phyloP scores from a whole-genome alignment of 2,797 vertebrate species.

The Malacoraja senta region DNA sequence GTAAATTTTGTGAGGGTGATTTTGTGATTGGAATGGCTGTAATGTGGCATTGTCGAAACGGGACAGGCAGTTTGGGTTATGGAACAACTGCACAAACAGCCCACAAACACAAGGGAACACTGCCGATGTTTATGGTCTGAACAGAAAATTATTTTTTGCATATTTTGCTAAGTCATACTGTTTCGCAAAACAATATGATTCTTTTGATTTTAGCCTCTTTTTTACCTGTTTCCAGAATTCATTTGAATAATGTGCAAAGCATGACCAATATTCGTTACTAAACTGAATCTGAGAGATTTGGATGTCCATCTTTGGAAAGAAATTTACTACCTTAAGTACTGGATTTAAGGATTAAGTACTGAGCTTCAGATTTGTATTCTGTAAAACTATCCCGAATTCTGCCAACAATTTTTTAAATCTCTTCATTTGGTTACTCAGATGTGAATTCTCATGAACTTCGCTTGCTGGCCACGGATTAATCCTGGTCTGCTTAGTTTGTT shows the following conservation, averaged over 20 bases:
- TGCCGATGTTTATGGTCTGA: background rate
- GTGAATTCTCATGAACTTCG: background rate
- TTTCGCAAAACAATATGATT: background rate
- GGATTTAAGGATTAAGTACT: constrained; percentile 30
- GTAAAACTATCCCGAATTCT: background rate
- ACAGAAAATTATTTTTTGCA: background rate
- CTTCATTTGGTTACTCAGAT: background rate
- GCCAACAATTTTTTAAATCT: background rate
- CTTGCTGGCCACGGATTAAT: background rate
- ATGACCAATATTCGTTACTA: background rate
- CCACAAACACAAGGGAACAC: too few species aligned
- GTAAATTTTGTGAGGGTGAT: too few species aligned
- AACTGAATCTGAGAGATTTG: constrained; percentile 10
- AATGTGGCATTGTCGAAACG: too few species aligned
- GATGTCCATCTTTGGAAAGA: background rate
- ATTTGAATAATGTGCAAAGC: background rate
- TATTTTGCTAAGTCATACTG: background rate
- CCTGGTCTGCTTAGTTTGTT: background rate
- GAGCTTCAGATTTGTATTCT: background rate
- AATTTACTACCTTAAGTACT: constrained; percentile 4
- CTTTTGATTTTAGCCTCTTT: background rate
- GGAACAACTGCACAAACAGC: background rate
- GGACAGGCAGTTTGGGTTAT: too few species aligned
- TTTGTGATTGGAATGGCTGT: too few species aligned
- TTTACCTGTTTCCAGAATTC: background rate